Base-by-base conservation (phyloP, 2,113 vertebrate genomes). In the Scatophagus argus region DNA sequence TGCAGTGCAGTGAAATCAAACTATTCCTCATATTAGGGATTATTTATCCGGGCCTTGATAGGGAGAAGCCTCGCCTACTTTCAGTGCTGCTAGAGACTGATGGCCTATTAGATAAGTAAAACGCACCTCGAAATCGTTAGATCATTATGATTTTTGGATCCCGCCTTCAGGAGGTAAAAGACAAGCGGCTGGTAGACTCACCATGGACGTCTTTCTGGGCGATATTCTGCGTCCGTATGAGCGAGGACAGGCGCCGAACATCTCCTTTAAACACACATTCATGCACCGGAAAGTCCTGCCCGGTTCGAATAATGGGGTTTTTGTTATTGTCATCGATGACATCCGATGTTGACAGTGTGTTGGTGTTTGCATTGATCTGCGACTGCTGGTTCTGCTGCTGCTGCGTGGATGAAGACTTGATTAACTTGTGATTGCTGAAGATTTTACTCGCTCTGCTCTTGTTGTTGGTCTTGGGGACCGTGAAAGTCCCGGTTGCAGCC, bases 181-280 rank as follows among this genome's bases (percentile, higher is more conserved):
- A n/a, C n/a, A n/a, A 61, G 6, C 54, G 55, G 65, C 52, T 54
- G 60, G 0, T 13, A 7, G 39, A 87, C 96, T 96, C 90, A 99
- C 98, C 98, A 83, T 99, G 98, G 63, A 94, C 91, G 92, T 99
- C 98, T 81, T 99, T 99, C 93, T 98, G 97, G 29, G 96, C 94
- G 88, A 99, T 99, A 77, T 96, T 97, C 91, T 99, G 98, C 3
- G 96, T 99, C 81, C 98, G 95, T 92, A 99, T 99, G 75, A 99
- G 96, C 4, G 98, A 97, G 4, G 98, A 99, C 68, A 99, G 94
- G 8, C 95, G 94, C 79, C 97, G 90, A 83, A 99, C 96, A 86
- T 99, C 98, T 49, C 97, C 98, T 87, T 96, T 96, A 88, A 98
- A 99, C 56, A 99, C 98, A 85, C 97, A 96, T 91, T 99, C 97